Percentiles rank a stretch among this genome's conserved stretches.
Evolutionary conservation across 2,797 vertebrate species (phyloP).

Genomic region (Falco berigora): DNA sequence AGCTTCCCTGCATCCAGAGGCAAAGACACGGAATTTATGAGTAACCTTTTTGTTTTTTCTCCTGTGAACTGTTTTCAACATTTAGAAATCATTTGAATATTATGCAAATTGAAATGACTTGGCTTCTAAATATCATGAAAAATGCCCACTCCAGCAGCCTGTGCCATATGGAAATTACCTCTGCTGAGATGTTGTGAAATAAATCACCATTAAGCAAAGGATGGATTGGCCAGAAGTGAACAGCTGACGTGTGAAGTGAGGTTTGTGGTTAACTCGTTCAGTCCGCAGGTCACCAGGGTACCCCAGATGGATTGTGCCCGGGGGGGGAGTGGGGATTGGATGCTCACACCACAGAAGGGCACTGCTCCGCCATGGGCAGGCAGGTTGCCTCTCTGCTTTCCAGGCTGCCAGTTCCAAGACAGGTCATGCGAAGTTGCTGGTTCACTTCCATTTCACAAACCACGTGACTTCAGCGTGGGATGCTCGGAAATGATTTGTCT

Average conservation of each 20-base stretch:
- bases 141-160: constrained; percentile 25
- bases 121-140: constrained; percentile 36
- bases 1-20: neutral
- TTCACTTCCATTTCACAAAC: neutral
- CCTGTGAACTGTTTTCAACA: constrained; percentile 13
- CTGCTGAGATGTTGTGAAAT: constrained; percentile 9
- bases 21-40: neutral
- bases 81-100: constrained; percentile 35
- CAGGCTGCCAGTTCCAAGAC: neutral
- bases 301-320: rapidly evolving
- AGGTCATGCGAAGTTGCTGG: neutral
- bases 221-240: neutral
- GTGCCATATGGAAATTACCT: constrained; percentile 41
- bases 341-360: neutral
- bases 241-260: neutral
- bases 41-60: constrained; percentile 2
- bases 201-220: constrained; percentile 17
- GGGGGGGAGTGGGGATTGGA: rapidly evolving
- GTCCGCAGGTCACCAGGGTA: neutral
- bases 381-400: neutral
- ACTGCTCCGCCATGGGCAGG: rapidly evolving
- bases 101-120: constrained; percentile 36
- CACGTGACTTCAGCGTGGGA: neutral
- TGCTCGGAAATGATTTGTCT: neutral
- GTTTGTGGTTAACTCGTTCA: neutral